Evolutionary conservation across 37 sponge, comb jelly and placozoan genomes (phyloP).

Genomic region (Theonella swinhoei): DNA sequence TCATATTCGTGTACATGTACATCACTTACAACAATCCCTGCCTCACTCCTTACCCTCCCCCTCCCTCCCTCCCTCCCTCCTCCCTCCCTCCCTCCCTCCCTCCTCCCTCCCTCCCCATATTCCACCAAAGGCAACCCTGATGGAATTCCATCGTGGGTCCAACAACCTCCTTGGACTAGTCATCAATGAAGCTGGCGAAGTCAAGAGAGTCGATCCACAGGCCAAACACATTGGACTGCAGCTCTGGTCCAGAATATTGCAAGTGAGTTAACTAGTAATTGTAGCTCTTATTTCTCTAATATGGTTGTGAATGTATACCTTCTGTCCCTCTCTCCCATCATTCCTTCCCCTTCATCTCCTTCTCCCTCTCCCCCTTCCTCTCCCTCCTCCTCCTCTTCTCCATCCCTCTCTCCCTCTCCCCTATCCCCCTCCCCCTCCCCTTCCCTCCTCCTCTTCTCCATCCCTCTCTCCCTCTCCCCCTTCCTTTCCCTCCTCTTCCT

Average conservation of each 20-base stretch:
- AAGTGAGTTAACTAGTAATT: slow-evolving; percentile 9
- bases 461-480: too few species aligned
- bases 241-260: slow-evolving; percentile 30
- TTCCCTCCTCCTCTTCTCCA: too few species aligned
- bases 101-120: not conserved
- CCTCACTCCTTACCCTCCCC: not conserved
- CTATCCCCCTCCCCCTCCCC: too few species aligned
- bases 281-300: too few species aligned
- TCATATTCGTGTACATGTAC: not conserved
- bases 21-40: not conserved
- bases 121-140: slow-evolving; percentile 33
- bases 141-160: slow-evolving; percentile 49
- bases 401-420: too few species aligned
- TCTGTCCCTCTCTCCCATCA: too few species aligned
- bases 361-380: too few species aligned
- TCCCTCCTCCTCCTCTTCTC: too few species aligned
- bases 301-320: too few species aligned
- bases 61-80: not conserved
- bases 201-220: slow-evolving; percentile 53
- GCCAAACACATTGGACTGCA: slow-evolving; percentile 63
- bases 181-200: slow-evolving; percentile 62
- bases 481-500: too few species aligned
- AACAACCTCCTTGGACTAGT: slow-evolving; percentile 53
- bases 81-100: not conserved
- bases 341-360: too few species aligned